Evolutionary conservation across 2,797 vertebrate species (phyloP).

Genomic region (Gymnothorax reevesii): DNA sequence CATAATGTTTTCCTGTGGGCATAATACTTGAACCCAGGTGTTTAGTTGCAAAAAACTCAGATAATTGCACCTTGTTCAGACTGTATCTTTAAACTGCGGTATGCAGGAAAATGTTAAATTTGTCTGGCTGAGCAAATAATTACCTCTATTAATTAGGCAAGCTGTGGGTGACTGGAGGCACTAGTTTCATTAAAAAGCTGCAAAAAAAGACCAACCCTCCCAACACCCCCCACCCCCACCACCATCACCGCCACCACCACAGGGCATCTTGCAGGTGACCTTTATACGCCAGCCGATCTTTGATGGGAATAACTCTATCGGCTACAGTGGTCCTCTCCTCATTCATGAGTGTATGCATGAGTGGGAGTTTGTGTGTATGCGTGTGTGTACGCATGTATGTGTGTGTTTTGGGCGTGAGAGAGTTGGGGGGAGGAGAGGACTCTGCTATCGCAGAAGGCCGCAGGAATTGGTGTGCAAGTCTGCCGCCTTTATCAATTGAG

Average conservation of each 20-base stretch:
- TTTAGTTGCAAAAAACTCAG: not conserved
- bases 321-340: not conserved
- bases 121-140: constrained; percentile 80
- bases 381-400: not conserved
- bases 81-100: constrained; percentile 72
- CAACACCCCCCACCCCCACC: constrained; percentile 38
- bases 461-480: constrained; percentile 49
- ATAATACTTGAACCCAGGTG: not conserved
- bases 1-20: too few relatives aligned
- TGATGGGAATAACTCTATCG: constrained; percentile 14
- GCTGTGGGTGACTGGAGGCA: constrained; percentile 72
- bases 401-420: not conserved
- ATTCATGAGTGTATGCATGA: not conserved
- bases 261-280: constrained; percentile 59
- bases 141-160: constrained; percentile 77
- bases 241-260: constrained; percentile 59
- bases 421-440: constrained; percentile 13
- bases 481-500: constrained; percentile 61
- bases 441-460: constrained; percentile 50
- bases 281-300: constrained; percentile 50
- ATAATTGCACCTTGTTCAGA: constrained; percentile 54
- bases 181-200: constrained; percentile 45
- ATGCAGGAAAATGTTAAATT: constrained; percentile 72
- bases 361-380: constrained; percentile 22
- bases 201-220: constrained; percentile 49